Evolutionary conservation across 2,113 vertebrate species (phyloP).

Genomic region (Origma solitaria): DNA sequence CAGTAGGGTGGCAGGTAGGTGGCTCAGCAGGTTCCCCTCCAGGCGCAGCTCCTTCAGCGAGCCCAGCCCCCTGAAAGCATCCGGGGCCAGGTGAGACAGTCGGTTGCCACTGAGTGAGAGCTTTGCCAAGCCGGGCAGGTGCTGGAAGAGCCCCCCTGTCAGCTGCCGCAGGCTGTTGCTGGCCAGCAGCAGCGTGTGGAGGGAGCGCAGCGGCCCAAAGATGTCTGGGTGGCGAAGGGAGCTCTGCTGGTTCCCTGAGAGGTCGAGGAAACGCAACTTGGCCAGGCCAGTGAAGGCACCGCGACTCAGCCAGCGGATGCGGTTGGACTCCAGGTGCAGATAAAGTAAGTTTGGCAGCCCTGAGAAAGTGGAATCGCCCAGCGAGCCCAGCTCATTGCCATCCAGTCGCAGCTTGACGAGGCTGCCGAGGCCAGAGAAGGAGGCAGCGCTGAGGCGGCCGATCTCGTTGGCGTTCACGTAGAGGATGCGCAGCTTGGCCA

Average conservation of each 20-base stretch:
- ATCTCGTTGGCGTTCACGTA: conserved; percentile 88
- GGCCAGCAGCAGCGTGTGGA: conserved; percentile 85
- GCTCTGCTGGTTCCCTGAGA: conserved; percentile 86
- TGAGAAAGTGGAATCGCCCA: conserved; percentile 85
- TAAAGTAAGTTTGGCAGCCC: conserved; percentile 83
- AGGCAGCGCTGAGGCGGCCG: conserved; percentile 70
- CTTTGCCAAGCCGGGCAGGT: conserved; percentile 79
- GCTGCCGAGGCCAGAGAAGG: conserved; percentile 79
- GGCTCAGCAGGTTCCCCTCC: conserved; percentile 83
- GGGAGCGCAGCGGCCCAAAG: conserved; percentile 79
- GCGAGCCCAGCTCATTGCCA: conserved; percentile 78
- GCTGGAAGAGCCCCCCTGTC: conserved; percentile 80
- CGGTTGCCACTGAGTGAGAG: conserved; percentile 86
- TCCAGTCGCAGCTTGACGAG: conserved; percentile 89
- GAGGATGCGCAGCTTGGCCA: conserved; percentile 84
- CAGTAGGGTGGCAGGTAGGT: conserved; percentile 79
- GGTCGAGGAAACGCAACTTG: conserved; percentile 87
- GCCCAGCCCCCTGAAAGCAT: conserved; percentile 79
- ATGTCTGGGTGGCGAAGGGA: conserved; percentile 75
- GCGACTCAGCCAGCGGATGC: conserved; percentile 84
- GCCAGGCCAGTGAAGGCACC: conserved; percentile 81
- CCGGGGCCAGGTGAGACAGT: conserved; percentile 76
- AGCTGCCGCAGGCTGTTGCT: conserved; percentile 85
- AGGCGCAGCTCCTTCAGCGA: conserved; percentile 82
- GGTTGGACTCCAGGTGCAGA: conserved; percentile 89